Base-by-base conservation (phyloP, 1,140 invertebrate genomes). In the Drosophila tani region DNA sequence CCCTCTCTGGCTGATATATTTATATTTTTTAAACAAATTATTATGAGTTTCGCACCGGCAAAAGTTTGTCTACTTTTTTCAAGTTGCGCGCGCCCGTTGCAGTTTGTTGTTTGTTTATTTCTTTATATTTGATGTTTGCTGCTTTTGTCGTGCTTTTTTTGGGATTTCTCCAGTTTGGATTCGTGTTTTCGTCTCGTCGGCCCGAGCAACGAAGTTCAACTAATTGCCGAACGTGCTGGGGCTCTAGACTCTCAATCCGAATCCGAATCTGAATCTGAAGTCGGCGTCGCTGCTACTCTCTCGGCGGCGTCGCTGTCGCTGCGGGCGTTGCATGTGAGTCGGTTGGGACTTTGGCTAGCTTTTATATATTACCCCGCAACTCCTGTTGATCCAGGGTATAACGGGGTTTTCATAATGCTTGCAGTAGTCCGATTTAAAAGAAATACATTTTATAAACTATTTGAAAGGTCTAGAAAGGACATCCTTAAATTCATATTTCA, bases 161-260 rank as follows among this genome's bases (percentile, higher is more conserved):
- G 79, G 49, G 60, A 53, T 66, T 35, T 66, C 62, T 74, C 62
- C 64, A 56, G 58, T 66, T 66, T 66, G 57, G 40, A 45, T 45
- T 66, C 63, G 63, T 56, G 53, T 63, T 63, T 57, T 82, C 62
- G 83, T 82, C 79, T 86, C 83, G 83, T 80, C 79, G 80, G 71
- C 68, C 81, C 83, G 79, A 85, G 78, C 78, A 85, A 86, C 79
- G 79, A 86, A 87, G 83, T 87, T 80, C 66, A 86, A 86, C 83
- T 86, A 82, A 86, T 82, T 82, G 75, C 83, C 83, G 83, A 82
- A 80, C 83, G 68, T 65, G 80, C 68, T n/a, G 64, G 53, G 46
- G 55, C 53, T 70, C 69, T 73, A 69, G 66, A 70, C 45, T 65
- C 65, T 65, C 60, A 55, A 46, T 53, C 75, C 56, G 60, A 47